These are phyloP conservation scores for Epizoanthus scotinus DNA, from an alignment of 92 coral and sea anemone genomes.

Conservation along the genomic window DNA sequence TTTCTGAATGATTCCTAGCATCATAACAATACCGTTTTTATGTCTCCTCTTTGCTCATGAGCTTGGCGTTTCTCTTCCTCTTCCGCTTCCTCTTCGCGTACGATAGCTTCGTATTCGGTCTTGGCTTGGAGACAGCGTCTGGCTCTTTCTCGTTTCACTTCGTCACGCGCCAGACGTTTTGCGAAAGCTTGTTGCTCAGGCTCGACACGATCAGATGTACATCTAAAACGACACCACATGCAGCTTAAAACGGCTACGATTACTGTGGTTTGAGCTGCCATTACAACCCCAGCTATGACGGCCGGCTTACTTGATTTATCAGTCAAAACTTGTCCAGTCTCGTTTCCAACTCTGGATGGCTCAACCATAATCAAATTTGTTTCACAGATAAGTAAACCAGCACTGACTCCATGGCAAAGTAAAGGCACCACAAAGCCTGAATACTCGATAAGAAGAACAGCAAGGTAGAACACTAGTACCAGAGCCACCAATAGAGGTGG, in stretches of 20 bases:
- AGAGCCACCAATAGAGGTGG: neutral
- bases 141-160: neutral
- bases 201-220: no score
- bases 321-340: neutral
- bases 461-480: neutral
- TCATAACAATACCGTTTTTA: no score
- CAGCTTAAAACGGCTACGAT: neutral
- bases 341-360: neutral
- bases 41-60: no score
- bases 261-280: neutral
- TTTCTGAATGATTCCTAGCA: no score
- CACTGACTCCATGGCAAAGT: neutral
- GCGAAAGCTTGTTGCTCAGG: neutral
- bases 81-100: constrained; percentile 7
- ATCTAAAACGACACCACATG: constrained; percentile 1
- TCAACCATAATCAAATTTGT: neutral
- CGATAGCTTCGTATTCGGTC: neutral
- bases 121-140: neutral
- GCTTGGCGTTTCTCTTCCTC: neutral
- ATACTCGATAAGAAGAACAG: constrained; percentile 4
- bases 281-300: neutral
- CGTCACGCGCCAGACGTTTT: neutral
- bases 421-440: constrained; percentile 12
- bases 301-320: neutral
- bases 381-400: constrained; percentile 11